phyloP scores from a whole-genome alignment of 2,113 vertebrate species.

The Lanius ludovicianus region DNA sequence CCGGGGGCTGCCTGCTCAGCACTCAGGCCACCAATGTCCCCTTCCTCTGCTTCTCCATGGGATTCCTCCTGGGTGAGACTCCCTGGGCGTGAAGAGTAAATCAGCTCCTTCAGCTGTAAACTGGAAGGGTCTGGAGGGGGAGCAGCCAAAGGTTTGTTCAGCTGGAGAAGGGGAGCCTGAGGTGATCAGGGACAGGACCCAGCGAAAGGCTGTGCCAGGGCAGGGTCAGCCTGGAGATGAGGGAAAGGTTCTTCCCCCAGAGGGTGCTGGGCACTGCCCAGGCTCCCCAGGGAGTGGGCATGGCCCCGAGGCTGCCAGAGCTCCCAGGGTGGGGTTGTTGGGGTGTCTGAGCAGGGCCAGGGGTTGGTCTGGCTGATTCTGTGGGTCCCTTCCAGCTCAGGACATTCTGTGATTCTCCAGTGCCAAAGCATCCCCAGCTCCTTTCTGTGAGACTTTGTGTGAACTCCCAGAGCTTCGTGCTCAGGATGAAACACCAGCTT shows the following conservation, averaged over 20 bases:
- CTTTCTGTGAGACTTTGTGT: fast-evolving
- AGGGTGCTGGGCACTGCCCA: not conserved
- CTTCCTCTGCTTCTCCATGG: conserved; percentile 92
- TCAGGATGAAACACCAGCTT: not conserved
- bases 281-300: not conserved
- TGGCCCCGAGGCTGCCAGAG: not conserved
- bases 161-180: not conserved
- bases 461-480: not conserved
- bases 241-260: not conserved
- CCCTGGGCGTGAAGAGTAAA: fast-evolving
- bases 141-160: not conserved
- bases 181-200: not conserved
- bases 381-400: not conserved
- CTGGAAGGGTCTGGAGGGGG: not conserved
- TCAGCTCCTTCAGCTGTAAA: fast-evolving
- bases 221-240: fast-evolving
- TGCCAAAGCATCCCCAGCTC: not conserved
- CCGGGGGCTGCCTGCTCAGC: conserved; percentile 85
- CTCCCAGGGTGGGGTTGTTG: not conserved
- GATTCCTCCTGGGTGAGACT: conserved; percentile 85
- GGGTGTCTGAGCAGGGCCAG: not conserved
- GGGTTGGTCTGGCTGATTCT: fast-evolving
- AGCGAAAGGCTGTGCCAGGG: not conserved
- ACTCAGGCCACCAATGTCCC: conserved; percentile 82
- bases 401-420: not conserved